These are phyloP conservation scores for Gallinago solitaria DNA, from an alignment of 2,797 vertebrate species.

Conservation along the genomic window DNA sequence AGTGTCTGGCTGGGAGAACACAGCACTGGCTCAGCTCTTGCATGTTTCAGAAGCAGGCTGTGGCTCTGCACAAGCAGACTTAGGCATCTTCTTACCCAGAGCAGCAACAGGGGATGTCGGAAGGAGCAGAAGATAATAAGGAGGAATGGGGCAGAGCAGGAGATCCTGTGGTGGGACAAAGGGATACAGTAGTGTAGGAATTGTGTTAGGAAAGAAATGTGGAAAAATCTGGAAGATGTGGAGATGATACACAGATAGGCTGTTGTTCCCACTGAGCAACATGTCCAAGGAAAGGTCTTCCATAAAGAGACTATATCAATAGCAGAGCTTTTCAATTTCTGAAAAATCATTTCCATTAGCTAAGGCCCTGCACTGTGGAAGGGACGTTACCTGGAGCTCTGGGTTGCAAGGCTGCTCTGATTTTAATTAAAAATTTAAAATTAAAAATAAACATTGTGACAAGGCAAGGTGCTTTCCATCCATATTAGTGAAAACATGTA, in stretches of 20 bases:
- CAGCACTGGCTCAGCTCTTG: neutral
- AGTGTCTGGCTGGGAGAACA: neutral
- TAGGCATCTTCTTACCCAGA: neutral
- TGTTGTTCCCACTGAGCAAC: neutral
- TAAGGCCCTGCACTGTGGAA: neutral
- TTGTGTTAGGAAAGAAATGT: neutral
- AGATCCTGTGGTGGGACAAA: fast-evolving
- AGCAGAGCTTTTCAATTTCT: neutral
- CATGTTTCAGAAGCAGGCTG: neutral
- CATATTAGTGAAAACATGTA: neutral
- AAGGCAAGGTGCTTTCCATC: neutral
- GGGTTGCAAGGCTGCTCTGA: neutral
- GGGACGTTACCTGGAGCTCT: neutral
- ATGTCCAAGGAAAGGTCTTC: neutral
- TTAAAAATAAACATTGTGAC: neutral
- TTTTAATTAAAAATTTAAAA: neutral
- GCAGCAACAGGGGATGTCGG: neutral
- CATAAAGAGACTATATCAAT: neutral
- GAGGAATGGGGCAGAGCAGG: neutral
- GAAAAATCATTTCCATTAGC: neutral
- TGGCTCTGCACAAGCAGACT: neutral
- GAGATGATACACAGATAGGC: neutral
- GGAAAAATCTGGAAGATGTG: neutral
- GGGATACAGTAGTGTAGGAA: neutral
- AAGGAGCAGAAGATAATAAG: neutral